Evolutionary conservation across 1,140 invertebrate genomes (phyloP), one percentile per base, ranked within the genome.

Genomic region (Lucilia sericata): DNA sequence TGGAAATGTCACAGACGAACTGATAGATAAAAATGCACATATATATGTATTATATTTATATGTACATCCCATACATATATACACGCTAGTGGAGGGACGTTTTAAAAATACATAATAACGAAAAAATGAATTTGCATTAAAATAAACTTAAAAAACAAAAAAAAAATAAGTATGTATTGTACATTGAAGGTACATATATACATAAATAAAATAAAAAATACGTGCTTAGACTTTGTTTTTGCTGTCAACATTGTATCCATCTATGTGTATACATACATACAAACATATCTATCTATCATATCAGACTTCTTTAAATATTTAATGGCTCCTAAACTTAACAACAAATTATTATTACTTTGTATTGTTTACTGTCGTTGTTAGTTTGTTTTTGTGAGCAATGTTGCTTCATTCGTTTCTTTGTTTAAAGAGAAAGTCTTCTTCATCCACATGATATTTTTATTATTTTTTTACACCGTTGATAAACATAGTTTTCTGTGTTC

Each of bases 381-480:
- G n/a, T 60, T 17, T 60, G 14, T 4, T n/a, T 60, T 17, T 14
- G 55, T 60, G 21, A 21, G 21, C 65, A 70, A 70, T 70, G 65
- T 70, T 21, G 65, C 19, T 60, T 70, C 19, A 70, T 70, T 70
- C 21, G 19, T 70, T 14, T 60, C 55, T 5, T 60, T 60, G 65
- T 70, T 70, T 70, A 21, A 70, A 70, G 65, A 70, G 65, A 70
- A 70, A 70, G 65, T 70, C 19, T 70, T 70, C 65, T n/a, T 10
- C 65, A 7, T 42, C 42, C 42, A 42, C 42, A 42, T 7, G 42
- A 42, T 42, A 8, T 8, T 42, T 42, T 42, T 42, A 30, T 42
- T 42, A 30, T 42, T 42, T 42, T 42, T 42, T 42, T 42, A 42
- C 5, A 42, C 10, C 5, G 10, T 42, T 42, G 0, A 0, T 42